Percentiles rank a stretch among this genome's conserved stretches.
These are phyloP conservation scores for Willowsia nigromaculata DNA, from an alignment of 2,888 invertebrate genomes.

Conservation along the genomic window DNA sequence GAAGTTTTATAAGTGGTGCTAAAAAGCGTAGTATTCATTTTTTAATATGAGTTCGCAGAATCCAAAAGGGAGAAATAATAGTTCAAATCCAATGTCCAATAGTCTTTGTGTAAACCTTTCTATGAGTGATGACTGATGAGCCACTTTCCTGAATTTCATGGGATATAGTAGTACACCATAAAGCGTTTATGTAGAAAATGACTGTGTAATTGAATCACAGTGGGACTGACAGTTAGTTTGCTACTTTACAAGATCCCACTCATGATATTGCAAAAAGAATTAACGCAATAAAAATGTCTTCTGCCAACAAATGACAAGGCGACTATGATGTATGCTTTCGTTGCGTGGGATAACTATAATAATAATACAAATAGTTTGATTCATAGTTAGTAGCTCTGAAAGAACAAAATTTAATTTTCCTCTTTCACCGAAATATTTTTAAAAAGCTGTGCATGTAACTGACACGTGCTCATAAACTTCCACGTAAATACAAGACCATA, in stretches of 20 bases:
- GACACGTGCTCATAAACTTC: slow-evolving; percentile 17
- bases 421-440: slow-evolving; percentile 2
- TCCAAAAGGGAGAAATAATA: too few species aligned
- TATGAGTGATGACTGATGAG: too few species aligned
- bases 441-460: background rate
- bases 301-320: background rate
- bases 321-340: background rate
- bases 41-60: too few species aligned
- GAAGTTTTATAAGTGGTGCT: too few species aligned
- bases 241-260: background rate
- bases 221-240: background rate
- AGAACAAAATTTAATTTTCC: slow-evolving; percentile 50
- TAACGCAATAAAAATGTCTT: background rate
- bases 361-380: background rate
- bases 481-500: background rate
- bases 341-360: background rate
- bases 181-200: background rate
- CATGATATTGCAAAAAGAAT: background rate
- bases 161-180: too few species aligned
- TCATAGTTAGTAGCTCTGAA: background rate
- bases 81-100: too few species aligned
- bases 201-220: background rate
- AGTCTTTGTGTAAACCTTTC: too few species aligned
- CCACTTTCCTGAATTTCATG: too few species aligned
- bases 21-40: too few species aligned